These are phyloP conservation scores for Eulemur macaco DNA, from an alignment of 2,113 vertebrate species.

Conservation along the genomic window DNA sequence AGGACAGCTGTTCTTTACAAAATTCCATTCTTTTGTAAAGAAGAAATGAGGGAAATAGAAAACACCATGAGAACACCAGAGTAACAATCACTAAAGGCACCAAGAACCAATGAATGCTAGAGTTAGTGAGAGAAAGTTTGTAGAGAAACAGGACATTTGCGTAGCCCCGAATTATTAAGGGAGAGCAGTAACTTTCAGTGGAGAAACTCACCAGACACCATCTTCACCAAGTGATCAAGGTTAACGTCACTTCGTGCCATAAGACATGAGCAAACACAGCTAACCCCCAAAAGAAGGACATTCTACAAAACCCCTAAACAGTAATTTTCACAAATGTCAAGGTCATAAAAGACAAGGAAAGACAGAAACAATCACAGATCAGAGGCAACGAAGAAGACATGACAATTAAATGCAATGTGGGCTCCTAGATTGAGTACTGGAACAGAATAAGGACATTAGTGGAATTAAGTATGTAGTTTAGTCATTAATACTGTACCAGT, in stretches of 20 bases:
- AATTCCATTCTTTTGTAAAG: not conserved
- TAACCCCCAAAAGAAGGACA: not conserved
- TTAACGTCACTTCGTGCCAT: not conserved
- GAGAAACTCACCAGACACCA: not conserved
- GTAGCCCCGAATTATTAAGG: not conserved
- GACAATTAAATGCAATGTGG: not conserved
- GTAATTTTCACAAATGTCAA: not conserved
- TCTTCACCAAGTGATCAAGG: not conserved
- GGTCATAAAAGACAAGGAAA: not conserved
- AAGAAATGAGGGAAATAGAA: not conserved
- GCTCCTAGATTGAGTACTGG: not conserved
- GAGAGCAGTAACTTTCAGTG: not conserved
- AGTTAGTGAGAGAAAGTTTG: not conserved
- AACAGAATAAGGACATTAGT: not conserved
- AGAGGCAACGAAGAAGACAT: not conserved
- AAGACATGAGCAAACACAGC: not conserved
- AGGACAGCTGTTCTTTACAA: not conserved
- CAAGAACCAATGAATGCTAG: not conserved
- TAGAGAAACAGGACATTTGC: not conserved
- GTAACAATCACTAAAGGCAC: not conserved
- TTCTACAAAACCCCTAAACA: not conserved
- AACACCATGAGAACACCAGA: not conserved
- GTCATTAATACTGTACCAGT: not conserved
- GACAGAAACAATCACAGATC: not conserved
- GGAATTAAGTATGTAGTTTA: not conserved